Base-by-base conservation (phyloP, 2,113 vertebrate species). In the Cygnus buccinator region DNA sequence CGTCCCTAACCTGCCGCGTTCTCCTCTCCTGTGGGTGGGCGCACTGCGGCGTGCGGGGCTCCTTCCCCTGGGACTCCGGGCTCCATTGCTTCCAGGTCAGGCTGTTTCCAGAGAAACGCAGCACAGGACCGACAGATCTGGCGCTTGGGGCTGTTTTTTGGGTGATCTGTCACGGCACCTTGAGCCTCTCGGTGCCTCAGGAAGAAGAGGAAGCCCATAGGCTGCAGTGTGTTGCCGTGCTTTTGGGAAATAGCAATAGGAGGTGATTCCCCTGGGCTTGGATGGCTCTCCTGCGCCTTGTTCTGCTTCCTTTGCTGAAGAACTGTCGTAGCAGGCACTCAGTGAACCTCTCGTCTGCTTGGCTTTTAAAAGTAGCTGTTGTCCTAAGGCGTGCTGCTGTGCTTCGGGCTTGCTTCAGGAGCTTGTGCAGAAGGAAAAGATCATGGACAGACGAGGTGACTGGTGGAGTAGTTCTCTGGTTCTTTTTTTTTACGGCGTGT, bases 101-200 rank as follows among this genome's bases (percentile, higher is more conserved):
- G 3, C 62, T 66, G 31, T 81, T 97, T 95, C 62, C 84, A 91
- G 91, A 89, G 86, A 41, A 81, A 87, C 88, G 91, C 46, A 65
- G 48, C 41, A 7, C 50, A 39, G 84, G n/a, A 46, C 90, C 78
- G 77, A 29, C 91, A 86, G 58, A 82, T 91, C 92, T 86, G 88
- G 29, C 81, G 37, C 82, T 89, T 79, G 17, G 35, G 5, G 17
- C 55, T 92, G 86, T 70, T 95, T 68, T n/a, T 6, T 6, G 37
- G 57, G 7, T 75, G 74, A 16, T 73, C 85, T 78, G 73, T 74
- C 22, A 91, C 72, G 7, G 11, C 28, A n/a, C 74, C 26, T 55
- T 37, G 44, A 88, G 68, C 41, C 73, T 50, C 41, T 15, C 63
- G 71, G 21, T 87, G 9, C 13, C 76, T 92, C 2, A 2, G 46